Evolutionary conservation across 2,888 invertebrate genomes (phyloP), one percentile per base, ranked within the genome.

Genomic region (Elmis aenea): DNA sequence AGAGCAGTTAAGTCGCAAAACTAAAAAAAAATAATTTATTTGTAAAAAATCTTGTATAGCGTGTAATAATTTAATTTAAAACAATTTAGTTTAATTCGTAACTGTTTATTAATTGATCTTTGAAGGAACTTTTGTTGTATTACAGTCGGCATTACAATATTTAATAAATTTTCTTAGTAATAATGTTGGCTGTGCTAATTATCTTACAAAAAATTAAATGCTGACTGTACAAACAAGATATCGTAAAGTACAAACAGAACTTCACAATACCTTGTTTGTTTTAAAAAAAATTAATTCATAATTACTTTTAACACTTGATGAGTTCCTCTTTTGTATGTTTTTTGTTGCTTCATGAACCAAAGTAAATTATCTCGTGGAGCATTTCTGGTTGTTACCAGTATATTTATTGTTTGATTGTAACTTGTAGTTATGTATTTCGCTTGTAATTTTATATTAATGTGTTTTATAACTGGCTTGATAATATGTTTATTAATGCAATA

Each of bases 1-100:
- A 71, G 95, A 95, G 64, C 85, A 86, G 71, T 77, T 89, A 57
- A 87, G 87, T 59, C 83, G 85, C 59, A 84, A 83, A 70, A 84
- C 86, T 63, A 81, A 65, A 65, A 50, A 56, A 52, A 66, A 64
- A 51, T 64, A 62, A 59, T 29, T 36, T 18, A 13, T 33, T 33
- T 20, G 23, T 16, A 20, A 12, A 16, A 16, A 29, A 29, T 21
- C 20, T 12, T 26, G 18, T 24, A 23, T 24, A 29, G 13, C 25
- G 25, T 26, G 12, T 9, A 3, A 12, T 29, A 30, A 25, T 25
- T 30, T 31, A 20, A 23, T 26, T 31, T 31, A 20, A 11, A n/a
- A n/a, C n/a, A n/a, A n/a, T n/a, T n/a, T n/a, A n/a, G n/a, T n/a
- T n/a, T n/a, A n/a, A n/a, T n/a, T n/a, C n/a, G n/a, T n/a, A n/a